A percentile compares a stretch with the other conserved stretches of the same genome.
phyloP scores from a whole-genome alignment of 2,888 invertebrate species.

The Saturnia pavonia region DNA sequence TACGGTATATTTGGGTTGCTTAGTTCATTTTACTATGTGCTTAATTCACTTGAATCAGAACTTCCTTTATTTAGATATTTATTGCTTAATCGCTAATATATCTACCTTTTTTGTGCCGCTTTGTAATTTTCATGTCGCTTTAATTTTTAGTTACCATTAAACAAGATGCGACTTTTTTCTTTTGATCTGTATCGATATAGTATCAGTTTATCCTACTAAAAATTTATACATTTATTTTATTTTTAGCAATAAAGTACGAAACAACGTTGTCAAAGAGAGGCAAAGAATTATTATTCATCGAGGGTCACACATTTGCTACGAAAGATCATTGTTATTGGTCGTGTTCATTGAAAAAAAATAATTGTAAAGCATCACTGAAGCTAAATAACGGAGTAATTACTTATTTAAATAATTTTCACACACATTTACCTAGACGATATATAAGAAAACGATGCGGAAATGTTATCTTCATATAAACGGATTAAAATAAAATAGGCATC shows the following conservation, averaged over 20 bases:
- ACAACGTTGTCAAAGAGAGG: slow-evolving; percentile 39
- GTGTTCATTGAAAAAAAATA: background rate
- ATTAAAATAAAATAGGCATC: background rate
- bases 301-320: slow-evolving; percentile 38
- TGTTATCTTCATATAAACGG: background rate
- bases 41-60: background rate
- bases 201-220: background rate
- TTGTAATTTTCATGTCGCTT: too few species aligned
- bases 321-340: background rate
- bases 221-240: background rate
- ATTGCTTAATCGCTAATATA: too few species aligned
- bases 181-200: too few species aligned
- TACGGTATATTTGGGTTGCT: too few species aligned
- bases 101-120: too few species aligned
- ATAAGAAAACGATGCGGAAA: background rate
- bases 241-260: slow-evolving; percentile 33
- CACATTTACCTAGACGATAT: slow-evolving; percentile 8
- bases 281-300: slow-evolving; percentile 33
- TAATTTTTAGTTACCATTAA: too few species aligned
- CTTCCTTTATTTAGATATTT: background rate
- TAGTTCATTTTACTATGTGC: too few species aligned
- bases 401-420: background rate
- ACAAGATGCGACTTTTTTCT: too few species aligned
- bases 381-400: background rate
- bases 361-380: background rate